Percentiles rank a stretch among this genome's conserved stretches.
Evolutionary conservation across 2,797 vertebrate species (phyloP).

Genomic region (Acanthis flammea): DNA sequence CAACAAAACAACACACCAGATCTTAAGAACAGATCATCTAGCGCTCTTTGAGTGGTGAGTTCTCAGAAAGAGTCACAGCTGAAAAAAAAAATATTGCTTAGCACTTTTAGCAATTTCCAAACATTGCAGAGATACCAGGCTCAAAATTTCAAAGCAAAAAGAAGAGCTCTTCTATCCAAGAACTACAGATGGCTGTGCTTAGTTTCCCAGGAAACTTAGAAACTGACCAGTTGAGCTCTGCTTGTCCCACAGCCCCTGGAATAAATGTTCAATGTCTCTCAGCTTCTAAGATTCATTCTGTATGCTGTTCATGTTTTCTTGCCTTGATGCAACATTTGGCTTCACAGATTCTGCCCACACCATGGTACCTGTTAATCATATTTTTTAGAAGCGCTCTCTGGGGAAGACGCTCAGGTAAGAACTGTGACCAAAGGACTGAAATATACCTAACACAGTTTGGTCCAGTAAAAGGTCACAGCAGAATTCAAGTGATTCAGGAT

Average conservation of each 20-base stretch:
- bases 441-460: rapidly evolving
- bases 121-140: not conserved
- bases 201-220: not conserved
- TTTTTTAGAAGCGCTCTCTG: not conserved
- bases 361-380: not conserved
- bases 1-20: not conserved
- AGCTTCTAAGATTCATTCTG: not conserved
- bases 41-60: not conserved
- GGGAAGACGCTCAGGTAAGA: not conserved
- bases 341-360: not conserved
- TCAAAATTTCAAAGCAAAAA: not conserved
- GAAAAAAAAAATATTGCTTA: not conserved
- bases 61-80: not conserved
- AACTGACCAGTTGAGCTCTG: not conserved
- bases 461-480: not conserved
- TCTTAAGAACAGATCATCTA: not conserved
- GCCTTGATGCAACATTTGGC: not conserved
- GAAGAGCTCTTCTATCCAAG: not conserved
- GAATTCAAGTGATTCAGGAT: not conserved
- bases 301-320: not conserved
- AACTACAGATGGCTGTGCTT: not conserved
- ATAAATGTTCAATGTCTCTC: not conserved
- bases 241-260: not conserved
- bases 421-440: not conserved
- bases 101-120: not conserved